phyloP scores from a whole-genome alignment of 2,888 invertebrate genomes.

The Ecliptopera silaceata region DNA sequence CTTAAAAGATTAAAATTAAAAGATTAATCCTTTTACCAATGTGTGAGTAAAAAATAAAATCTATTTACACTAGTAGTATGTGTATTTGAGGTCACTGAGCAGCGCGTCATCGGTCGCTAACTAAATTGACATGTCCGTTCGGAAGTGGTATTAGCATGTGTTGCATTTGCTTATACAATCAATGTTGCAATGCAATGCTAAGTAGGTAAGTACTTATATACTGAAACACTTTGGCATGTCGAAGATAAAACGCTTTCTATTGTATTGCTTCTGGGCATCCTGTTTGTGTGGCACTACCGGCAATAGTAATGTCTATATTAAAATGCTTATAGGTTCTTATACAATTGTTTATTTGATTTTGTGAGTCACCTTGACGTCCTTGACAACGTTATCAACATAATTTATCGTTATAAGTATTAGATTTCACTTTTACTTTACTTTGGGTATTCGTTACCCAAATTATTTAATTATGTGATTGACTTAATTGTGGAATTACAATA shows the following conservation, averaged over 20 bases:
- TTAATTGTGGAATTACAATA: too few species aligned
- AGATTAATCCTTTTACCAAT: neutral
- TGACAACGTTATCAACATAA: too few species aligned
- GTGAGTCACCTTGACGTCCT: too few species aligned
- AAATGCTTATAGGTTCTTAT: too few species aligned
- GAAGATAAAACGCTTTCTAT: conserved; percentile 67
- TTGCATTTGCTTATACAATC: conserved; percentile 68
- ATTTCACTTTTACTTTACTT: too few species aligned
- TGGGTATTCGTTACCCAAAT: too few species aligned
- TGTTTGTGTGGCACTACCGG: neutral
- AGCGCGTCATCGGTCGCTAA: conserved; percentile 40
- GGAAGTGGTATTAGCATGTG: conserved; percentile 74
- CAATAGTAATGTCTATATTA: too few species aligned
- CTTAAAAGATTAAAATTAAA: too few species aligned
- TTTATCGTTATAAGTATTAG: too few species aligned
- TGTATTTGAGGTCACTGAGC: conserved; percentile 22
- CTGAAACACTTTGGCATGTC: conserved; percentile 65
- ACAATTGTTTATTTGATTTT: too few species aligned
- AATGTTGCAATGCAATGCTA: conserved; percentile 50
- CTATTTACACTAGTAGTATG: neutral
- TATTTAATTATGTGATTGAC: too few species aligned
- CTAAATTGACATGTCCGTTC: conserved; percentile 67
- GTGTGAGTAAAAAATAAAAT: neutral
- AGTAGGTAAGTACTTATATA: conserved; percentile 2
- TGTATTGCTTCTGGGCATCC: conserved; percentile 32